These are phyloP conservation scores for Leucophenga varia DNA, from an alignment of 1,140 invertebrate genomes.

Conservation along the genomic window DNA sequence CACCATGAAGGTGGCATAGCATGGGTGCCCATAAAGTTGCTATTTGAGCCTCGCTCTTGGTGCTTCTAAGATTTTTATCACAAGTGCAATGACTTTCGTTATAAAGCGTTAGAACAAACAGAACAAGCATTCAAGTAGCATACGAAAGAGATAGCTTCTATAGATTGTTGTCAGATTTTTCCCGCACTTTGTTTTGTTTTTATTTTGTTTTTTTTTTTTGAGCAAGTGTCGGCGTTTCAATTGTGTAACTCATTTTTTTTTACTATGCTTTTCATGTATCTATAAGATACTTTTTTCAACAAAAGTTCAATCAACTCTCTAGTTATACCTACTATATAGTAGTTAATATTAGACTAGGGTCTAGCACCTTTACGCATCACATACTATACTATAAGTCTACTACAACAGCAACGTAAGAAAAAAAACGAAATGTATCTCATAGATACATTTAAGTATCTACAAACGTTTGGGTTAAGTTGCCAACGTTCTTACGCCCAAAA, in stretches of 20 bases:
- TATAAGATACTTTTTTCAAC: too few species aligned
- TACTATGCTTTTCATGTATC: background rate
- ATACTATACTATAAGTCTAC: too few species aligned
- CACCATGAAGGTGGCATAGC: too few species aligned
- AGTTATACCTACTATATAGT: background rate
- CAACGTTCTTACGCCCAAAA: conserved; percentile 24
- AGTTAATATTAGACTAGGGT: conserved; percentile 1
- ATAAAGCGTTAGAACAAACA: too few species aligned
- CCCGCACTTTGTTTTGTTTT: too few species aligned
- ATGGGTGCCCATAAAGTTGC: background rate
- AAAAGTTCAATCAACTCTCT: conserved; percentile 41
- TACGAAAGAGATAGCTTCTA: too few species aligned
- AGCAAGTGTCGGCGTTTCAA: conserved; percentile 37
- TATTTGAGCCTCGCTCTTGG: background rate
- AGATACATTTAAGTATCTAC: too few species aligned
- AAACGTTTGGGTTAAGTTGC: conserved; percentile 39
- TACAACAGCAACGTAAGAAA: too few species aligned
- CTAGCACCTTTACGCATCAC: conserved; percentile 51
- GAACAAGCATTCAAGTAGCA: too few species aligned
- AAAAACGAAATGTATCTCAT: too few species aligned
- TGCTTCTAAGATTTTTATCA: conserved; percentile 32
- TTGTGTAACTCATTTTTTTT: conserved; percentile 35
- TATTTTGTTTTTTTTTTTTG: too few species aligned
- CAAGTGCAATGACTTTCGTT: conserved; percentile 43
- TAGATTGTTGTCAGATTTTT: too few species aligned